Percentiles rank a stretch among this genome's conserved stretches.
Evolutionary conservation across 2,888 invertebrate species (phyloP).

Genomic region (Catocala fraxini): DNA sequence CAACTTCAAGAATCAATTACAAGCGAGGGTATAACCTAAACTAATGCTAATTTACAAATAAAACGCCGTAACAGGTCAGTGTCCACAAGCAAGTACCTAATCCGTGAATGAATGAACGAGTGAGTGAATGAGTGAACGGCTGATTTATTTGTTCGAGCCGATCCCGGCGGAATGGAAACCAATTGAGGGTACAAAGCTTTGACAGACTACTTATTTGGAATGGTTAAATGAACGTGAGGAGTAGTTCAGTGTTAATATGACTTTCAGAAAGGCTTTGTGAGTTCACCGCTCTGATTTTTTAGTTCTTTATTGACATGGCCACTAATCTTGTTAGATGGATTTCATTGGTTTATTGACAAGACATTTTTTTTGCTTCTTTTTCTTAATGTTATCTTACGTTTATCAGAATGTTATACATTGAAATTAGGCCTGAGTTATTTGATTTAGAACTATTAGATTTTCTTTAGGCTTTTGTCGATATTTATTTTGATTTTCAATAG

Average conservation of each 20-base stretch:
- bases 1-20: no score
- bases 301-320: slow-evolving; percentile 9
- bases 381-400: no score
- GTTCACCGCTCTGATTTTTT: slow-evolving; percentile 1
- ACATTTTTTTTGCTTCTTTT: no score
- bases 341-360: no score
- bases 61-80: slow-evolving; percentile 48
- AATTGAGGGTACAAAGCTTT: slow-evolving; percentile 77
- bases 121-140: slow-evolving; percentile 65
- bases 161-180: slow-evolving; percentile 66
- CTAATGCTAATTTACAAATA: slow-evolving; percentile 56
- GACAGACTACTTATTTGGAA: slow-evolving; percentile 73
- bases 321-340: slow-evolving; percentile 20
- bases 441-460: no score
- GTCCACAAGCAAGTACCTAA: slow-evolving; percentile 49
- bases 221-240: slow-evolving; percentile 69
- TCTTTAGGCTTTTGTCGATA: no score
- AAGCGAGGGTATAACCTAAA: not conserved
- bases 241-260: slow-evolving; percentile 25
- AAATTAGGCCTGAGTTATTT: no score
- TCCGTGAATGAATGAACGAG: slow-evolving; percentile 58
- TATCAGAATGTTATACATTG: no score
- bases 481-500: no score
- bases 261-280: slow-evolving; percentile 19
- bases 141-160: slow-evolving; percentile 72